Percentiles rank a stretch among this genome's conserved stretches.
phyloP scores from a whole-genome alignment of 2,113 vertebrate genomes.

The Plestiodon gilberti region DNA sequence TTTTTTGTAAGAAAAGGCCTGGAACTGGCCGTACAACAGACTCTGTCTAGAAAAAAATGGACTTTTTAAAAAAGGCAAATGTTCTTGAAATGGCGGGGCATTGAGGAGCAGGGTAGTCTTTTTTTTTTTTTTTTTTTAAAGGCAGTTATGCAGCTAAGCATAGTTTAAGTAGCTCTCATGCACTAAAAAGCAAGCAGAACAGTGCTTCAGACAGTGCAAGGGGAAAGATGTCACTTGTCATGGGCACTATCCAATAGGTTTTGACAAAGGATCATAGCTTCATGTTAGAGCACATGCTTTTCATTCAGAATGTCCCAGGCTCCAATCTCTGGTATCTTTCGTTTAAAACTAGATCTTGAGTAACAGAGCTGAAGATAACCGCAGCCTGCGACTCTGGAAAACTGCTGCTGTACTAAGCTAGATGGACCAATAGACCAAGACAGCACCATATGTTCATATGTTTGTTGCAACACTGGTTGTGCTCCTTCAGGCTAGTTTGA shows the following conservation, averaged over 20 bases:
- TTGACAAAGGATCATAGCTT: not conserved
- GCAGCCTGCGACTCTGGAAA: not conserved
- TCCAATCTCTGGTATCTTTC: no score
- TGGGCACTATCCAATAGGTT: not conserved
- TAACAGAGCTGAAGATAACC: not conserved
- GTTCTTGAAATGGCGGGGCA: not conserved
- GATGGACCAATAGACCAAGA: no score
- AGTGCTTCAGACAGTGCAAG: not conserved
- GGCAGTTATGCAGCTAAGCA: not conserved
- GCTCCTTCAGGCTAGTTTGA: no score
- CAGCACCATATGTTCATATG: not conserved
- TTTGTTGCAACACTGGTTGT: not conserved
- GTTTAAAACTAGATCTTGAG: not conserved
- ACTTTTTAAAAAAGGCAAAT: not conserved
- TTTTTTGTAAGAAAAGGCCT: not conserved
- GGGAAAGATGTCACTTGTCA: not conserved
- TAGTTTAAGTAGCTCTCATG: not conserved
- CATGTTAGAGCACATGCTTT: not conserved
- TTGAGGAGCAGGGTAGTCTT: not conserved
- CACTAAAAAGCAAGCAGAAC: not conserved
- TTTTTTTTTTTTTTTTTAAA: not conserved
- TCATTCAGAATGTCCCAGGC: no score
- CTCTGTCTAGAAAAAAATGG: not conserved
- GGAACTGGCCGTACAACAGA: no score
- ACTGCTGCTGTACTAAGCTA: not conserved